Evolutionary conservation across 2,888 invertebrate species (phyloP).

Genomic region (Myopa tessellatipennis): DNA sequence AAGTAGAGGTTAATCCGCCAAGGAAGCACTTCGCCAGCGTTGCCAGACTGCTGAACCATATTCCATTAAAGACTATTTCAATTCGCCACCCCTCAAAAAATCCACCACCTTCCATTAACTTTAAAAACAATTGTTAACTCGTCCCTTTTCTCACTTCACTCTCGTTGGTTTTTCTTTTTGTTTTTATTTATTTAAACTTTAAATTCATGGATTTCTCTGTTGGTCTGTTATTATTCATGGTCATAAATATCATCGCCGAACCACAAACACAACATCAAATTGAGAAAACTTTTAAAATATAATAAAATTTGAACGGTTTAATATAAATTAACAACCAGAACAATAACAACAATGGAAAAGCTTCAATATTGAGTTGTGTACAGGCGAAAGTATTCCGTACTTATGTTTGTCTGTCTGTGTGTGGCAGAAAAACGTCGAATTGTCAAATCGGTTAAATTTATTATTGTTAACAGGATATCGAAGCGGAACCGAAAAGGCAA

Average conservation of each 20-base stretch:
- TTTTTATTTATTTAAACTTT: conserved; percentile 7
- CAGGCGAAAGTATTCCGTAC: background rate
- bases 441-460: conserved; percentile 53
- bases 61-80: too few relatives aligned
- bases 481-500: conserved; percentile 32
- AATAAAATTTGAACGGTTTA: conserved; percentile 42
- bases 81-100: too few relatives aligned
- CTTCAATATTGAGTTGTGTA: conserved; percentile 31
- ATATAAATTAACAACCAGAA: conserved; percentile 15
- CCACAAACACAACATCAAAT: conserved; percentile 30
- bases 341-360: conserved; percentile 6
- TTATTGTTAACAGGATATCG: conserved; percentile 54
- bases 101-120: too few relatives aligned
- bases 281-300: conserved; percentile 45
- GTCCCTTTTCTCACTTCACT: too few relatives aligned
- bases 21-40: conserved; percentile 15
- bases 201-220: conserved; percentile 29
- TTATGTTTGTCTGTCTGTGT: conserved; percentile 3
- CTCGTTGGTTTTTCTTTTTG: too few relatives aligned
- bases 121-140: too few relatives aligned
- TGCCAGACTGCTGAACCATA: conserved; percentile 9
- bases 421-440: conserved; percentile 43
- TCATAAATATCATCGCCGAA: conserved; percentile 39
- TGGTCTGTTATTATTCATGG: conserved; percentile 5
- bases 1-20: conserved; percentile 43